Conservation (phyloP, 2,888 invertebrate genomes). For the Neoitamus cyanurus region DNA sequence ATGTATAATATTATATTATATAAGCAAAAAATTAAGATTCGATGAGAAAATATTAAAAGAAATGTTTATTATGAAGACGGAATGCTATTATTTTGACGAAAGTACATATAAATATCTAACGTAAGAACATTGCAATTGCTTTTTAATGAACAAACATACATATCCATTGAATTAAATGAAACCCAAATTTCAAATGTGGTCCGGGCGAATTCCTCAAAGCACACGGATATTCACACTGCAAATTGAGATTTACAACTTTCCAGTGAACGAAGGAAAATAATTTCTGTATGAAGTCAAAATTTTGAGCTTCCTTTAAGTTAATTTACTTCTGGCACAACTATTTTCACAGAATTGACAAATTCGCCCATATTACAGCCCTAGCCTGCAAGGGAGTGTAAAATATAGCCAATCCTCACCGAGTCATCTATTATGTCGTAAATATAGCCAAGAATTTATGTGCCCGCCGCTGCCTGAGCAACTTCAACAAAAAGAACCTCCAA, state of each 20-base stretch:
- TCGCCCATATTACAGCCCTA: neutral
- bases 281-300: neutral
- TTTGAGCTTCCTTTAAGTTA: neutral
- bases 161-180: neutral
- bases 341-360: slow-evolving; percentile 18
- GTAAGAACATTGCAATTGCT: neutral
- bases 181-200: neutral
- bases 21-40: too few species aligned
- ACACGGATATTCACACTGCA: neutral
- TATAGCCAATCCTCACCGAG: slow-evolving; percentile 34
- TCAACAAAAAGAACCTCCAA: slow-evolving; percentile 22
- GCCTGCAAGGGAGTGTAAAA: neutral
- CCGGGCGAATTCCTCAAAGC: neutral
- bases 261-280: neutral
- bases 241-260: neutral
- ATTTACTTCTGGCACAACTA: slow-evolving; percentile 8
- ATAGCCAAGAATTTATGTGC: slow-evolving; percentile 13
- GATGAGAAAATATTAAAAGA: too few species aligned
- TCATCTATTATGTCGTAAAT: slow-evolving; percentile 25
- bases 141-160: neutral
- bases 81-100: too few species aligned
- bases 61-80: too few species aligned
- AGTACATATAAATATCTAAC: neutral
- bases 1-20: too few species aligned
- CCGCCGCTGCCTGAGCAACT: slow-evolving; percentile 12